A percentile compares a stretch with the other conserved stretches of the same genome.
Conservation (phyloP, 2,113 vertebrate species). For the Manacus vitellinus region DNA sequence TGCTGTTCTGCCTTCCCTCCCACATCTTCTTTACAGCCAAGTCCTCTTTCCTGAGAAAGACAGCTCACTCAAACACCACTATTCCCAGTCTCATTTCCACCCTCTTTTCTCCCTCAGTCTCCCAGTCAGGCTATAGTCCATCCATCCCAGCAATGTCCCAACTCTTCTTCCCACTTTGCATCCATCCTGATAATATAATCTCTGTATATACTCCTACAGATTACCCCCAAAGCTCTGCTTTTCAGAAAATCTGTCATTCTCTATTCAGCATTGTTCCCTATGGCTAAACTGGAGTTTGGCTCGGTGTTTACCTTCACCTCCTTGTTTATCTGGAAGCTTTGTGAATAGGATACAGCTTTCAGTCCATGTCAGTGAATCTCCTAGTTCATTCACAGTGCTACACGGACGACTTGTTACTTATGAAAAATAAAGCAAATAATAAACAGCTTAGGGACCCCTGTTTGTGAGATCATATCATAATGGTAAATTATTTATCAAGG, state of each 20-base stretch:
- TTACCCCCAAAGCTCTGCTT: neutral
- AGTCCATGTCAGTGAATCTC: neutral
- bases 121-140: neutral
- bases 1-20: neutral
- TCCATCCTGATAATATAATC: neutral
- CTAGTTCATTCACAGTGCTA: neutral
- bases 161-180: neutral
- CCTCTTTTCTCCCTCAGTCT: neutral
- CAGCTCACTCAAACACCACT: neutral
- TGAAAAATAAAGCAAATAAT: conserved; percentile 23
- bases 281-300: neutral
- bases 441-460: neutral
- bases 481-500: conserved; percentile 33
- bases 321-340: neutral
- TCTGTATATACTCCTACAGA: neutral
- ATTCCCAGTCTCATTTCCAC: neutral
- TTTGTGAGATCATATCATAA: neutral
- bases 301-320: neutral
- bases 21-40: neutral
- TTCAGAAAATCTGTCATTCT: neutral
- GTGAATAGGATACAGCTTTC: neutral
- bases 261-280: neutral
- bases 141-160: neutral
- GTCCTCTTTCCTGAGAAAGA: neutral
- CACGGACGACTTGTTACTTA: neutral